Conservation (phyloP, 2,888 invertebrate genomes). For the Pyrrhosoma nymphula region DNA sequence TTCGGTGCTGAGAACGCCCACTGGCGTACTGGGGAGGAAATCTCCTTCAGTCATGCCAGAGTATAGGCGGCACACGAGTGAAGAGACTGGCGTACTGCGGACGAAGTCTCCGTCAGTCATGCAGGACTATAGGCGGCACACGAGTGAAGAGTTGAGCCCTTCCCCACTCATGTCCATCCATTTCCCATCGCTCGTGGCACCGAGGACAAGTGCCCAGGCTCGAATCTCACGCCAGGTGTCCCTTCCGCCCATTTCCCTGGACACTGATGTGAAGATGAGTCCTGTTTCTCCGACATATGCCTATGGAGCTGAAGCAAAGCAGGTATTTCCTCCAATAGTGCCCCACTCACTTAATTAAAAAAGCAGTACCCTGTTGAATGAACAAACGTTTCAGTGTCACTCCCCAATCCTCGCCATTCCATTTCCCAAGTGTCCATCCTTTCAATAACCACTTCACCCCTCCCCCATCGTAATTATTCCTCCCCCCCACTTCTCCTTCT, state of each 20-base stretch:
- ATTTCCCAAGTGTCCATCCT: no score
- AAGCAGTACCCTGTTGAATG: no score
- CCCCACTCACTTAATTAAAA: no score
- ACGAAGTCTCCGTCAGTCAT: neutral
- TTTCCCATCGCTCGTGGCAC: neutral
- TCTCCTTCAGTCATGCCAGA: neutral
- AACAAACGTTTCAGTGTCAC: no score
- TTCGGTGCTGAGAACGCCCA: conserved; percentile 41
- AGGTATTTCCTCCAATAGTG: neutral
- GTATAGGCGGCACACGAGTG: neutral
- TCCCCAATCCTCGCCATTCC: no score
- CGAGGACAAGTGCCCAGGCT: conserved; percentile 26
- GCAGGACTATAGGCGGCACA: neutral
- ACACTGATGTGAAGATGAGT: neutral
- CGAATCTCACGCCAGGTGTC: conserved; percentile 6
- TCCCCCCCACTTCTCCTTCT: no score
- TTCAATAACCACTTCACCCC: no score
- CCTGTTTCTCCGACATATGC: neutral
- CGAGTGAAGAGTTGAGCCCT: neutral
- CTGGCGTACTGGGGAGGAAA: conserved; percentile 32
- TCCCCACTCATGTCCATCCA: neutral
- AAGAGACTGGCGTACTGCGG: neutral
- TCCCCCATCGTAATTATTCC: no score
- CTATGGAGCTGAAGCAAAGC: neutral
- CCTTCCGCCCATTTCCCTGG: neutral